Base-by-base conservation (phyloP, 2,113 vertebrate species). In the Hucho hucho region DNA sequence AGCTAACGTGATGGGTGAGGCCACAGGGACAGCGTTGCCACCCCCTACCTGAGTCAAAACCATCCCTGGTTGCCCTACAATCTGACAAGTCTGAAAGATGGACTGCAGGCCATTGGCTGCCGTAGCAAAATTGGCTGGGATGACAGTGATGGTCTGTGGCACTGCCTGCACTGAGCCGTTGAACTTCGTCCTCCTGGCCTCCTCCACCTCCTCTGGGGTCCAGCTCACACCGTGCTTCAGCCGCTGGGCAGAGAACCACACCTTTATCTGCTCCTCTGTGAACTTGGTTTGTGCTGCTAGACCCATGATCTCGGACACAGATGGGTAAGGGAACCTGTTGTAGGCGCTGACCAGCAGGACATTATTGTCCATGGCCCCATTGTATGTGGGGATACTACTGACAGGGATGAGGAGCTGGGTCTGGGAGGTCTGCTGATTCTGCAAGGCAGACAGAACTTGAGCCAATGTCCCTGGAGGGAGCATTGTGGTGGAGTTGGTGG, bases 191-290 rank as follows among this genome's bases (percentile, higher is more conserved):
- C 95, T 95, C 70, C 97, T 90, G 1, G 97, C 98, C 77, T 99
- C 97, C 73, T 99, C 97, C 58, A 99, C 91, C 91, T 99, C 98
- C 85, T 99, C 98, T 0, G 97, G 97, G 0, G 98, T 99, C 98
- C 98, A 99, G 81, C 98, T 99, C 73, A 99, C 97, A 2, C 98
- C 98, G 0, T 98, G 97, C 75, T 99, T 99, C 74, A 99, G 93
- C 56, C 97, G 95, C 83, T 99, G 98, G 32, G 98, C 98, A 69
- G 97, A 98, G 89, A 99, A 98, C 98, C 98, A 99, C 70, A 99
- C 98, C 84, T 99, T 99, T 74, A 99, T 96, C 89, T 99, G 97
- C 73, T 99, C 98, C 87, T 98, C 97, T 0, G 95, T 96, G 78
- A 97, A 98, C 91, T 98, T 98, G 0, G 96, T 97, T 93, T 99